Percentiles rank a stretch among this genome's conserved stretches.
phyloP scores from a whole-genome alignment of 2,113 vertebrate genomes.

The Hucho hucho region DNA sequence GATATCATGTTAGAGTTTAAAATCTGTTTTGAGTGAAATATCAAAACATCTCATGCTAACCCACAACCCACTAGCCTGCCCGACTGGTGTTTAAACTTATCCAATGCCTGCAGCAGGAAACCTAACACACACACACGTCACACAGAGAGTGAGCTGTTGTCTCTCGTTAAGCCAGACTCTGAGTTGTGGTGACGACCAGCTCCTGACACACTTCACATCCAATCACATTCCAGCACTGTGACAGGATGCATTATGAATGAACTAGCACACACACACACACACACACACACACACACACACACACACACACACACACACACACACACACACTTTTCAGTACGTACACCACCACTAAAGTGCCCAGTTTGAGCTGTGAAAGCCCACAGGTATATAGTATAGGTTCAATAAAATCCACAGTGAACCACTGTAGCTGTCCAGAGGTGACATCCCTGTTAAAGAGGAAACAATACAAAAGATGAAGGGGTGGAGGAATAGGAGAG shows the following conservation, averaged over 20 bases:
- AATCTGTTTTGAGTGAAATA: too few species aligned
- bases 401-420: too few species aligned
- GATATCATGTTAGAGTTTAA: too few species aligned
- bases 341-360: too few species aligned
- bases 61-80: too few species aligned
- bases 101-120: background rate
- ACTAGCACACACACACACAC: too few species aligned
- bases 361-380: too few species aligned
- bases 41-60: too few species aligned
- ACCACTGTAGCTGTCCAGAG: too few species aligned
- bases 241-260: slow-evolving; percentile 65
- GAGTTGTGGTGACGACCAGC: slow-evolving; percentile 54
- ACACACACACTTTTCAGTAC: background rate
- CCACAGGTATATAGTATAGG: too few species aligned
- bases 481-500: background rate
- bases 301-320: too few species aligned
- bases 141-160: slow-evolving; percentile 33
- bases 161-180: slow-evolving; percentile 49
- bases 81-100: background rate
- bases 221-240: slow-evolving; percentile 64
- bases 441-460: background rate
- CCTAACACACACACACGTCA: background rate
- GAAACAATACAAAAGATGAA: background rate
- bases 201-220: slow-evolving; percentile 68
- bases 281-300: too few species aligned